phyloP scores from a whole-genome alignment of 2,888 invertebrate species.

The Petrophora chlorosata region DNA sequence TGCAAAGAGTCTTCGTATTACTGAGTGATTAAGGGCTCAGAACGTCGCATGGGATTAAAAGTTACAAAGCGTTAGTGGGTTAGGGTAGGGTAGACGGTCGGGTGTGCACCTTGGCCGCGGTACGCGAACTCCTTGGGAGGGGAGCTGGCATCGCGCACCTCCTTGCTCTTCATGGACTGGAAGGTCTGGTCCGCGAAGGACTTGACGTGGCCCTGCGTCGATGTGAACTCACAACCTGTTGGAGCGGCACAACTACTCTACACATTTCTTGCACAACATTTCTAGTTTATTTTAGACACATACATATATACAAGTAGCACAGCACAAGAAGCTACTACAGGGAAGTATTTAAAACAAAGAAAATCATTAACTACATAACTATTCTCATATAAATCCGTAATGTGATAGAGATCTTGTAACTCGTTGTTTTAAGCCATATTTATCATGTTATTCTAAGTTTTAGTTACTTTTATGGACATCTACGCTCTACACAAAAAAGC shows the following conservation, averaged over 20 bases:
- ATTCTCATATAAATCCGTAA: no score
- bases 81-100: constrained; percentile 54
- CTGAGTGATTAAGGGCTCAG: background rate
- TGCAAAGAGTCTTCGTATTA: constrained; percentile 49
- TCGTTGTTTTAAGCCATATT: constrained; percentile 11
- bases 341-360: constrained; percentile 5
- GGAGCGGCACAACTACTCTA: constrained; percentile 59
- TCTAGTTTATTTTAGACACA: constrained; percentile 1
- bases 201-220: constrained; percentile 85
- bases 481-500: constrained; percentile 21
- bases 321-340: constrained; percentile 2
- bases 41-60: constrained; percentile 38
- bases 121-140: constrained; percentile 86
- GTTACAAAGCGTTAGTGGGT: constrained; percentile 76
- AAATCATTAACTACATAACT: no score
- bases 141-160: constrained; percentile 90
- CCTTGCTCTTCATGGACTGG: constrained; percentile 90
- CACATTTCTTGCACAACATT: constrained; percentile 14
- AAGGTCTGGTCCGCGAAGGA: constrained; percentile 90
- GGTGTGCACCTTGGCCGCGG: constrained; percentile 76
- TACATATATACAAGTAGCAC: constrained; percentile 11
- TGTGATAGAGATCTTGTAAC: background rate
- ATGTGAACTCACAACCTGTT: constrained; percentile 77
- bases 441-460: constrained; percentile 12
- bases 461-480: constrained; percentile 11